phyloP scores from a whole-genome alignment of 2,113 vertebrate species.

The Aspidoscelis tigris region DNA sequence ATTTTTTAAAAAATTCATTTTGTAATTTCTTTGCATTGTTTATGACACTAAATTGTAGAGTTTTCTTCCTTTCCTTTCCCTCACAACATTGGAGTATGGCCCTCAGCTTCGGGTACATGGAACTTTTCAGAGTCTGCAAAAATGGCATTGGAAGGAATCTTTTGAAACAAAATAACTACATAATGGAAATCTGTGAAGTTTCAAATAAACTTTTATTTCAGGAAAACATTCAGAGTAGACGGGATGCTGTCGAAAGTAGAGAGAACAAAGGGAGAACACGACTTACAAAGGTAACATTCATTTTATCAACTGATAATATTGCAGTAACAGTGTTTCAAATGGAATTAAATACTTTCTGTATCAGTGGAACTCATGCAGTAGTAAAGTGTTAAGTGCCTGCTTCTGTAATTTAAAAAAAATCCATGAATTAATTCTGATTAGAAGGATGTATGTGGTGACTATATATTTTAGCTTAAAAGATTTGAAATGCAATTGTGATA shows the following conservation, averaged over 20 bases:
- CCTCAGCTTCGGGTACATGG: too few species aligned
- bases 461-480: neutral
- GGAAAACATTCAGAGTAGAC: constrained; percentile 97
- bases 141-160: neutral
- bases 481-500: neutral
- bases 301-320: constrained; percentile 15
- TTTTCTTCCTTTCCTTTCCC: too few species aligned
- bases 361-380: neutral
- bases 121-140: neutral
- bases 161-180: neutral
- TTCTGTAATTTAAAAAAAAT: constrained; percentile 11
- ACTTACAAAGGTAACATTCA: constrained; percentile 90
- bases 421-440: neutral
- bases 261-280: constrained; percentile 96
- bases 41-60: too few species aligned
- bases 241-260: constrained; percentile 94
- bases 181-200: constrained; percentile 8
- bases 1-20: too few species aligned
- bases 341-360: constrained; percentile 3
- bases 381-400: neutral
- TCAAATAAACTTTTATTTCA: constrained; percentile 67
- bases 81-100: too few species aligned
- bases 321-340: constrained; percentile 11
- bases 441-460: neutral
- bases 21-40: too few species aligned